Percentiles rank a stretch among this genome's conserved stretches.
phyloP scores from a whole-genome alignment of 2,113 vertebrate genomes.

The Hypocryptadius cinnamomeus region DNA sequence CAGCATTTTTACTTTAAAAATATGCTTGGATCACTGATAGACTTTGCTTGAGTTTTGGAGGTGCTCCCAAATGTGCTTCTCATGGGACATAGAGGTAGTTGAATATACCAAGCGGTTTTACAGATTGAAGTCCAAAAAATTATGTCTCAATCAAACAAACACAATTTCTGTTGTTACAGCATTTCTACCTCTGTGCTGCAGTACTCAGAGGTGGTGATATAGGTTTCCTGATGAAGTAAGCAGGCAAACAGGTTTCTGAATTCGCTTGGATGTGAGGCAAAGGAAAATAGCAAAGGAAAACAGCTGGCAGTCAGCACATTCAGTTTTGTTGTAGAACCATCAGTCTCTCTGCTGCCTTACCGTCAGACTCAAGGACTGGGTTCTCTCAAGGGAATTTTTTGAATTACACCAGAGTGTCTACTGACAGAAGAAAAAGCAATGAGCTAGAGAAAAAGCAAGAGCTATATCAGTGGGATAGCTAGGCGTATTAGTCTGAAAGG shows the following conservation, averaged over 20 bases:
- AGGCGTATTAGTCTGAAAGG: background rate
- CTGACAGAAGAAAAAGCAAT: background rate
- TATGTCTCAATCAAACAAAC: background rate
- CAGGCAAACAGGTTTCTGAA: slow-evolving; percentile 43
- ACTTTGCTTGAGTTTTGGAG: background rate
- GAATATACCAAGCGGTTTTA: background rate
- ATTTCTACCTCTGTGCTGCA: background rate
- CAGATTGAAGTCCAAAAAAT: background rate
- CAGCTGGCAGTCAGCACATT: background rate
- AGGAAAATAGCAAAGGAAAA: background rate
- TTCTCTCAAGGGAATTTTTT: background rate
- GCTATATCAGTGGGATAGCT: background rate
- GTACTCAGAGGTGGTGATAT: background rate
- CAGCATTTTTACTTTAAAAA: background rate
- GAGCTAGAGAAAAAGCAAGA: background rate
- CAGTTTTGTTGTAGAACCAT: background rate
- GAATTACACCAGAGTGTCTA: background rate
- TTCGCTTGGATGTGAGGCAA: background rate
- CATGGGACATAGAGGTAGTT: background rate
- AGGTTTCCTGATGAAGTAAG: background rate
- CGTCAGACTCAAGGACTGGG: background rate
- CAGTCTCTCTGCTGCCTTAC: background rate
- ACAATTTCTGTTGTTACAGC: background rate
- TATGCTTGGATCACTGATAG: background rate
- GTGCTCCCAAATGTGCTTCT: background rate